phyloP scores from a whole-genome alignment of 2,888 invertebrate genomes.

The Tinea trinotella region DNA sequence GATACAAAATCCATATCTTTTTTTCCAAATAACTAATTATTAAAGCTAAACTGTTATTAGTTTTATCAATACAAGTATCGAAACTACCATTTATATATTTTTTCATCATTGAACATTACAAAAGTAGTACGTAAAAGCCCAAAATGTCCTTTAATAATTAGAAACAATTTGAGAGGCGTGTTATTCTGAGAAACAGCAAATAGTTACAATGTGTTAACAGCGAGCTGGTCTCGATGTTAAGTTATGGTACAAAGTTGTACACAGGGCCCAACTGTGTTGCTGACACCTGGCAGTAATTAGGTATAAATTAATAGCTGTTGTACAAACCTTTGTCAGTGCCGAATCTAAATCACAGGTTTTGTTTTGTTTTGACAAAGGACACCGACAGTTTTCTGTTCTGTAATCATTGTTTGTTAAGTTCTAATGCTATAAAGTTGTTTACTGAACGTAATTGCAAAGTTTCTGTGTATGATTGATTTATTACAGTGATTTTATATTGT shows the following conservation, averaged over 20 bases:
- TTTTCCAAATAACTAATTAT: too few relatives aligned
- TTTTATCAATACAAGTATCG: too few relatives aligned
- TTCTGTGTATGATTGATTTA: not conserved
- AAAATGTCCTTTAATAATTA: too few relatives aligned
- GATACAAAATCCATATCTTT: too few relatives aligned
- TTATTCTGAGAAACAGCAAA: not conserved
- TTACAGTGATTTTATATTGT: too few relatives aligned
- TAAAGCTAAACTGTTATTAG: too few relatives aligned
- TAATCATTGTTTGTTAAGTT: not conserved
- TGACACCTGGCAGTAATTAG: constrained; percentile 64
- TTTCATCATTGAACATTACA: too few relatives aligned
- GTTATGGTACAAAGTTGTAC: constrained; percentile 39
- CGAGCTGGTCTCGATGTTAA: not conserved
- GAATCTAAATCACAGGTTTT: constrained; percentile 27
- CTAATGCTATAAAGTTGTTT: too few relatives aligned
- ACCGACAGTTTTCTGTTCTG: constrained; percentile 17
- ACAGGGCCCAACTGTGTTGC: constrained; percentile 46
- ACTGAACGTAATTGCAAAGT: not conserved
- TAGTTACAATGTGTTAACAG: constrained; percentile 2
- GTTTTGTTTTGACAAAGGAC: constrained; percentile 23
- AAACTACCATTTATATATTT: too few relatives aligned
- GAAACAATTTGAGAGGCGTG: too few relatives aligned
- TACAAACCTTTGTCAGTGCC: constrained; percentile 33
- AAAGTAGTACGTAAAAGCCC: too few relatives aligned
- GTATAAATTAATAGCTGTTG: constrained; percentile 51